phyloP scores from a whole-genome alignment of 2,113 vertebrate species.

The Sialia sialis region DNA sequence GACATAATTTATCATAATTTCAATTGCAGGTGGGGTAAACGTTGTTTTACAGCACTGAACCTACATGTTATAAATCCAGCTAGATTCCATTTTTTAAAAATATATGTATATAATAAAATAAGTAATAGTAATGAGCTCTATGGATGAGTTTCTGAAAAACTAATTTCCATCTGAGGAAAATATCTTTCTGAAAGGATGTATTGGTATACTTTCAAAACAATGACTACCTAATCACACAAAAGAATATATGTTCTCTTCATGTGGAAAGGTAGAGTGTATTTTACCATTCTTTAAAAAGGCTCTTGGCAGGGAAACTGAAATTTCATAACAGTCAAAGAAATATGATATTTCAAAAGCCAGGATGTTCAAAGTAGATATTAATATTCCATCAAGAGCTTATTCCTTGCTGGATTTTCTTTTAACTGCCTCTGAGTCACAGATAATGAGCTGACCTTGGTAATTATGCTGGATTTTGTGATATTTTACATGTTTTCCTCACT shows the following conservation, averaged over 20 bases:
- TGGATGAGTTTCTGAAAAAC: background rate
- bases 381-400: conserved; percentile 34
- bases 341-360: background rate
- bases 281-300: background rate
- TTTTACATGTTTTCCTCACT: conserved; percentile 16
- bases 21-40: background rate
- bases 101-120: background rate
- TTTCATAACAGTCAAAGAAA: background rate
- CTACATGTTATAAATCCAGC: background rate
- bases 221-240: background rate
- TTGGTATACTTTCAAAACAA: background rate
- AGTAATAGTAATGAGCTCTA: background rate
- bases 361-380: conserved; percentile 19
- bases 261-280: background rate
- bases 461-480: conserved; percentile 41
- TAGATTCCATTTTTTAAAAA: background rate
- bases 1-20: background rate
- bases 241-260: background rate
- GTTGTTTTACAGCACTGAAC: background rate
- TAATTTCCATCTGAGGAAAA: background rate
- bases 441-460: conserved; percentile 51
- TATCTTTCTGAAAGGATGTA: background rate
- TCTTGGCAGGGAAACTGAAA: background rate
- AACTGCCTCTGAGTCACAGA: conserved; percentile 27
- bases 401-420: conserved; percentile 22